Evolutionary conservation across 2,888 invertebrate species (phyloP).

Genomic region (Hypena proboscidalis): DNA sequence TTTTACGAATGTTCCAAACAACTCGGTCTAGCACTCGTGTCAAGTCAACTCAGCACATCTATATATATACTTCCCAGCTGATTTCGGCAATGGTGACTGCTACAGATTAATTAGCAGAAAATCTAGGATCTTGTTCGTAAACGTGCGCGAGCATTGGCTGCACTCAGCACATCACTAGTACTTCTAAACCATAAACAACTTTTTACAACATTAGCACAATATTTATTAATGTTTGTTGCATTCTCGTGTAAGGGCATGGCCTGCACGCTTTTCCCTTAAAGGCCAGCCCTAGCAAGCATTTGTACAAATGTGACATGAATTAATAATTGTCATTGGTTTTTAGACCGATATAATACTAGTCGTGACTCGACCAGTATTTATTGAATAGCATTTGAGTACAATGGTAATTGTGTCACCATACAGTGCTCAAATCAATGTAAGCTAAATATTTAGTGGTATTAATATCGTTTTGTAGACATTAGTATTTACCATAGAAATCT

Average conservation of each 20-base stretch:
- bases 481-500: too few species aligned
- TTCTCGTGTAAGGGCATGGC: conserved; percentile 7
- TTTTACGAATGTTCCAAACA: too few species aligned
- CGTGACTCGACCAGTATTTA: conserved; percentile 3
- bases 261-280: conserved; percentile 8
- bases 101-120: too few species aligned
- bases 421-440: background rate
- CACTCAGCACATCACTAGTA: too few species aligned
- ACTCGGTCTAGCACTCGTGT: too few species aligned
- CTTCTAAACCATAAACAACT: too few species aligned
- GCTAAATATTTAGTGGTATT: background rate
- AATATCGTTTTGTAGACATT: background rate
- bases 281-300: conserved; percentile 1
- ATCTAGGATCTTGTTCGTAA: too few species aligned
- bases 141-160: too few species aligned
- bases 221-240: background rate
- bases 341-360: background rate
- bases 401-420: conserved; percentile 1
- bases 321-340: conserved; percentile 5
- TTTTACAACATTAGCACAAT: background rate
- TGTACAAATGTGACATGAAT: conserved; percentile 3
- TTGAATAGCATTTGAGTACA: background rate
- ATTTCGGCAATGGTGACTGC: too few species aligned
- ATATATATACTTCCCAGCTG: too few species aligned
- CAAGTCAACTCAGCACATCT: too few species aligned